Conservation (phyloP, 2,888 invertebrate species). For the Cerastis rubricosa region DNA sequence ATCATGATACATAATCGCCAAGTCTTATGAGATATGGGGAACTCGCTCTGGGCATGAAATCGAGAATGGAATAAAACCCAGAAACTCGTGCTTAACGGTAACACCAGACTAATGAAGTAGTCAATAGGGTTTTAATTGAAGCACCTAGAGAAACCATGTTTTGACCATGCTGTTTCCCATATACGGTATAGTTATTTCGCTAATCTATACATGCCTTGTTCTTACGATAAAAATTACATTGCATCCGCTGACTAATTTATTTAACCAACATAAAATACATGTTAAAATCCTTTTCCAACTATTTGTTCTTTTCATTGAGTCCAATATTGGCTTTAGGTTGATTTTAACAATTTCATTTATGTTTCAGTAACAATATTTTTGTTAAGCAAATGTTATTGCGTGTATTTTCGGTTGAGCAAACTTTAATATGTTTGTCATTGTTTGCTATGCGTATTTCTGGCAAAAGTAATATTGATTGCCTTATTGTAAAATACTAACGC, state of each 20-base stretch:
- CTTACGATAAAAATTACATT: background rate
- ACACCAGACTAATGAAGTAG: background rate
- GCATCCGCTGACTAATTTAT: background rate
- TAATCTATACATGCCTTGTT: too few species aligned
- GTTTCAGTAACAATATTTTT: slow-evolving; percentile 39
- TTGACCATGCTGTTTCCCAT: background rate
- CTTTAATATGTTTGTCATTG: background rate
- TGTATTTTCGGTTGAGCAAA: slow-evolving; percentile 14
- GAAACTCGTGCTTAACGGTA: too few species aligned
- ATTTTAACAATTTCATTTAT: slow-evolving; percentile 44
- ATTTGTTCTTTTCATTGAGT: slow-evolving; percentile 37
- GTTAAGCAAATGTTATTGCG: slow-evolving; percentile 20
- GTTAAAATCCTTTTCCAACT: background rate
- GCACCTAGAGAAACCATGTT: too few species aligned
- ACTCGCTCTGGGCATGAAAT: too few species aligned
- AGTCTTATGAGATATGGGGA: background rate
- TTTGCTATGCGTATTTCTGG: slow-evolving; percentile 18
- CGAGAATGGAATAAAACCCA: too few species aligned
- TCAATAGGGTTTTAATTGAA: too few species aligned
- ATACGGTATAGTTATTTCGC: background rate
- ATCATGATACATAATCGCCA: background rate
- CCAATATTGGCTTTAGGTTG: slow-evolving; percentile 37
- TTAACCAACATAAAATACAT: slow-evolving; percentile 5
- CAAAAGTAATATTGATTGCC: background rate
- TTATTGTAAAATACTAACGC: background rate